Evolutionary conservation across 2,113 vertebrate species (phyloP).

Genomic region (Maccullochella peelii): DNA sequence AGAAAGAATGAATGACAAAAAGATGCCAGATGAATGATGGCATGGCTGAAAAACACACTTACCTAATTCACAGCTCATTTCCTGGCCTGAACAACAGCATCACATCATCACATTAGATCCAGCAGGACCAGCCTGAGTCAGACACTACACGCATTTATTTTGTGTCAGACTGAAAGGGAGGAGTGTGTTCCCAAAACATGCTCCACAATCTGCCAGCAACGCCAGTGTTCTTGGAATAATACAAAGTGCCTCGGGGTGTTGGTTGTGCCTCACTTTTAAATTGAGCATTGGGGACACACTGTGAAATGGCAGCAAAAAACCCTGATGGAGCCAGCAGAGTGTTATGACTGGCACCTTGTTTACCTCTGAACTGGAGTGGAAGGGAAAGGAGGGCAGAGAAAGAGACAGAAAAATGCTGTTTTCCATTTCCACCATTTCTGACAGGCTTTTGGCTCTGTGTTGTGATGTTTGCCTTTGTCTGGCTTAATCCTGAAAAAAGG

Average conservation of each 20-base stretch:
- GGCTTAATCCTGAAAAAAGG: slow-evolving; percentile 3
- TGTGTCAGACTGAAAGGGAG: slow-evolving; percentile 38
- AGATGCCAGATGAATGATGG: not conserved
- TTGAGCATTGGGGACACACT: slow-evolving; percentile 37
- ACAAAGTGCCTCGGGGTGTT: slow-evolving; percentile 29
- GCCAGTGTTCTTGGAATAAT: slow-evolving; percentile 27
- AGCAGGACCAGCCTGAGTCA: slow-evolving; percentile 54
- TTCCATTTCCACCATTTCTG: slow-evolving; percentile 10
- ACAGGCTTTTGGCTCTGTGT: not conserved
- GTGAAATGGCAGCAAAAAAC: slow-evolving; percentile 5
- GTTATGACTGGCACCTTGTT: slow-evolving; percentile 40
- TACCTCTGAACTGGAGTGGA: slow-evolving; percentile 36
- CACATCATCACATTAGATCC: slow-evolving; percentile 39
- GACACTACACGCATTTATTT: slow-evolving; percentile 21
- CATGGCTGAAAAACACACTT: slow-evolving; percentile 26
- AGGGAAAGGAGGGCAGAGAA: not conserved
- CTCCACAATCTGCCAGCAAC: slow-evolving; percentile 21
- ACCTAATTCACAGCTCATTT: slow-evolving; percentile 44
- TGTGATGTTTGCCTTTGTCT: slow-evolving; percentile 1
- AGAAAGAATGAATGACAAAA: not conserved
- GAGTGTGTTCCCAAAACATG: slow-evolving; percentile 37
- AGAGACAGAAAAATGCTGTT: slow-evolving; percentile 7
- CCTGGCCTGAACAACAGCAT: slow-evolving; percentile 26
- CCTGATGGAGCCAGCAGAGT: slow-evolving; percentile 3
- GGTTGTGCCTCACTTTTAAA: slow-evolving; percentile 40